These are phyloP conservation scores for Glaucopsyche alexis DNA, from an alignment of 2,888 invertebrate species.

Conservation along the genomic window DNA sequence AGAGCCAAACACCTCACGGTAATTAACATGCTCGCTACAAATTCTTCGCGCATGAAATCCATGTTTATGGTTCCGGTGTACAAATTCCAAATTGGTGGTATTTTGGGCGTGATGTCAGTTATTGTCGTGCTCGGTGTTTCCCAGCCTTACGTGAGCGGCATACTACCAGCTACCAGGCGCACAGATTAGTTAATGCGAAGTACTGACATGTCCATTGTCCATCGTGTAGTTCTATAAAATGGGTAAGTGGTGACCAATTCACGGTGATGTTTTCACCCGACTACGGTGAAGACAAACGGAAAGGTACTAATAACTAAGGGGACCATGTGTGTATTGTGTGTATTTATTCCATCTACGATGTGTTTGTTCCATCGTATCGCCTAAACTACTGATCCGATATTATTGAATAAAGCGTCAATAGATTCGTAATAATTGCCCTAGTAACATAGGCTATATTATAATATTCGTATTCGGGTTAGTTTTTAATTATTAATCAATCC, in stretches of 20 bases:
- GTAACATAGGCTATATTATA: too few relatives aligned
- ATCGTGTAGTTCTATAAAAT: not conserved
- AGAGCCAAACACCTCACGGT: not conserved
- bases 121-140: conserved; percentile 60
- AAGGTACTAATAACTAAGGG: too few relatives aligned
- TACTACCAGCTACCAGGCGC: conserved; percentile 35
- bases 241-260: not conserved
- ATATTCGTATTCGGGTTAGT: too few relatives aligned
- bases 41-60: conserved; percentile 24
- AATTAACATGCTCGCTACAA: conserved; percentile 23
- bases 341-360: too few relatives aligned
- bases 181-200: not conserved
- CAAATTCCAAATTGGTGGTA: conserved; percentile 26
- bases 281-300: too few relatives aligned
- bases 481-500: too few relatives aligned
- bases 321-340: too few relatives aligned
- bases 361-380: too few relatives aligned
- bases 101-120: conserved; percentile 61
- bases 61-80: conserved; percentile 38
- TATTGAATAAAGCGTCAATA: too few relatives aligned
- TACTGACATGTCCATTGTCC: not conserved
- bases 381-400: too few relatives aligned
- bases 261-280: not conserved
- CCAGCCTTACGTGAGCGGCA: conserved; percentile 56
- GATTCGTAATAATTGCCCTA: too few relatives aligned